Evolutionary conservation across 2,113 vertebrate species (phyloP), one percentile per base, ranked within the genome.

Genomic region (Atractosteus spatula): DNA sequence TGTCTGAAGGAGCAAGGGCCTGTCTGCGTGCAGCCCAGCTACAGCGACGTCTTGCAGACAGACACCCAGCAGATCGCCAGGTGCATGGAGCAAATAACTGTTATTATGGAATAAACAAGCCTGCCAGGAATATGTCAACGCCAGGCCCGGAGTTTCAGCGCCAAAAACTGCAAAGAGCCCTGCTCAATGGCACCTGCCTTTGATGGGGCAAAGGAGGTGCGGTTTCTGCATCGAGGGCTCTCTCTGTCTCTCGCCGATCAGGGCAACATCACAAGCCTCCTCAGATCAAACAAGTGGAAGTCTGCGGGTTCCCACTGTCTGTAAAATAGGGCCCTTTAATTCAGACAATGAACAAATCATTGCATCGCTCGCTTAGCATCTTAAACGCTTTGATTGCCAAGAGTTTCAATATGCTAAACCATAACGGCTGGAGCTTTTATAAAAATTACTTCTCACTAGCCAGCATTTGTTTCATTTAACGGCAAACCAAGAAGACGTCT

Each of bases 121-220:
- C 47, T 51, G 47, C 74, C 79, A 76, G 82, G 55, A 68, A 68
- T 62, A 5, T 51, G 47, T 51, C 1, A 5, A 51, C 5, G 47
- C 47, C 47, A 1, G 47, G 47, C 47, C 47, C 47, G 47, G 47
- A 10, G 47, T 3, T 7, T 5, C 73, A 16, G n/a, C 13, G 13
- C 62, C 12, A 55, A 10, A 10, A 10, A 1, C 47, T 51, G 77
- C 57, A 73, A 29, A 75, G 72, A 84, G 88, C 90, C 88, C 89
- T 90, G 84, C 84, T 88, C 90, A 85, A 88, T 91, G 89, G 83
- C 86, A 90, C 87, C 89, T 90, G 88, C 80, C 77, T 76, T 57
- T 64, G n/a, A 64, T 61, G 64, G 16, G 63, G 75, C 74, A 42
- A 67, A 74, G 68, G 44, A 55, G 71, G 69, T 73, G 73, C 61